Evolutionary conservation across 2,797 vertebrate genomes (phyloP), one percentile per base, ranked within the genome.

Genomic region (Artibeus jamaicensis): DNA sequence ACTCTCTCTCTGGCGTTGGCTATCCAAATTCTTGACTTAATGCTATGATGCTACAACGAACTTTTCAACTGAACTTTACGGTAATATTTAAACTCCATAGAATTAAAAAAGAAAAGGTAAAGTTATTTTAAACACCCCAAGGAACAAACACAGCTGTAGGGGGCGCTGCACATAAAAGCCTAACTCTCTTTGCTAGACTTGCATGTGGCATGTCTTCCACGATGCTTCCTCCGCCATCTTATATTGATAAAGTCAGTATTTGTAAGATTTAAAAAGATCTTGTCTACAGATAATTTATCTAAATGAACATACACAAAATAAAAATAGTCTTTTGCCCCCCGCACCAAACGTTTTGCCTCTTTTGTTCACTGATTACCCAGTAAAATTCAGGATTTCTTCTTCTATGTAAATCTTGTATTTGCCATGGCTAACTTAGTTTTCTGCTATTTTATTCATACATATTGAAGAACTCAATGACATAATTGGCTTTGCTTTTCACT

Each of bases 381-480:
- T 82, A 93, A 96, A 97, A 97, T 93, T 74, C 74, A 92, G 39
- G 34, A 32, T 90, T 91, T 88, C 86, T 93, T 79, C 92, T 82
- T 95, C 95, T 93, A 10, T 84, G 59, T 50, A 96, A 98, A 92
- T 79, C 57, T 91, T 90, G 32, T 59, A 82, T 95, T 96, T 96
- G 79, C 95, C 82, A 86, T 89, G 88, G 88, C 57, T 96, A 96
- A 96, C 96, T 96, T 95, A 26, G 57, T 96, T 97, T 97, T 96
- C 95, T 91, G 86, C 89, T 96, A 81, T 89, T 74, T 92, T 96
- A 90, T 95, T 97, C 96, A 97, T 97, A 95, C 96, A 97, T 96
- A 97, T 96, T 97, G 97, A 97, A 95, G 67, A 76, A 86, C 78
- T 97, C 97, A 95, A 93, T 96, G 94, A 93, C 96, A 97, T 95